Base-by-base conservation (phyloP, 2,888 invertebrate genomes). In the Oeneis ivallda region DNA sequence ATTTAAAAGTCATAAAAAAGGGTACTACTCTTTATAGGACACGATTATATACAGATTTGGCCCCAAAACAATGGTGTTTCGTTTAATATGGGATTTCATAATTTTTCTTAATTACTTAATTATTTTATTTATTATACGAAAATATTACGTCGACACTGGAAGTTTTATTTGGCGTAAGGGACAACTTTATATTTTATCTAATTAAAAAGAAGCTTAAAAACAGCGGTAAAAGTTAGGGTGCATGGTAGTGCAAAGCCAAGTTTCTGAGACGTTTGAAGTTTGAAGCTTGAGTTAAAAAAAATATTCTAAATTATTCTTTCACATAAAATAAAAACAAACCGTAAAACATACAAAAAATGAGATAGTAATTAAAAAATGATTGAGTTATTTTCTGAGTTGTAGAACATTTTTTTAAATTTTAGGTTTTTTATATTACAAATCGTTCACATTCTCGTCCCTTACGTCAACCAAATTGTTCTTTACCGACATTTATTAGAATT, bases 31-130 rank as follows among this genome's bases (percentile, higher is more conserved):
- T 47, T 70, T 64, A 37, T 70, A 82, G 80, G 80, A 83, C 76
- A 69, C 77, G 68, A 73, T 82, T 39, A 37, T 39, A 19, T 47
- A 86, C 83, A 85, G 78, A 76, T 76, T 87, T 85, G 87, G 87
- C 85, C 86, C 89, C 86, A 86, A 85, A 86, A 80, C 79, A 86
- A 84, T 71, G 71, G 61, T 71, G 66, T 70, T 70, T 13, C 19
- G 62, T 65, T 67, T 64, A 62, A 64, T 70, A 63, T 53, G 52
- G 41, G 37, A 58, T 59, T 17, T 58, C 58, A 58, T 32, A 45
- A 45, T 43, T 43, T 43, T 43, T 43, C 43, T 43, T 47, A 8
- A 54, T 34, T n/a, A n/a, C n/a, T n/a, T 45, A 53, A 41, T 54
- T 64, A 26, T 26, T 50, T 54, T 64, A 67, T 50, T 54, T 64